Conservation (phyloP, 2,113 vertebrate genomes). For the Chaenocephalus aceratus region DNA sequence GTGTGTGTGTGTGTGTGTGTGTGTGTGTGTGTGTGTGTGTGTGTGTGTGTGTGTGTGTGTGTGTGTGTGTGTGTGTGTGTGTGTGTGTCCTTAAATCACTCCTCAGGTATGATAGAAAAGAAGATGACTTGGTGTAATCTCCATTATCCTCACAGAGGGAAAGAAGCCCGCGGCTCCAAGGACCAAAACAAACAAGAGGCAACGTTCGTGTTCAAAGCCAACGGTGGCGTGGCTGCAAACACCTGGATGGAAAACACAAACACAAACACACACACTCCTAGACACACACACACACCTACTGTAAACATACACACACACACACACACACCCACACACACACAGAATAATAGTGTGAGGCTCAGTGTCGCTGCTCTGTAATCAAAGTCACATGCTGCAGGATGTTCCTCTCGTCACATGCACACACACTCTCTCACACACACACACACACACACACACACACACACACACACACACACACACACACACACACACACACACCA, state of each 20-base stretch:
- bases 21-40: conserved; percentile 2
- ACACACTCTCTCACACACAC: conserved; percentile 21
- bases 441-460: no score
- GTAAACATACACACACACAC: neutral
- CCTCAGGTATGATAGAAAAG: conserved; percentile 62
- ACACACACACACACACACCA: no score
- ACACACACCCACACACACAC: conserved; percentile 41
- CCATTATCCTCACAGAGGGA: conserved; percentile 21
- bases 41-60: no score
- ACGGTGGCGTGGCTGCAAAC: conserved; percentile 39
- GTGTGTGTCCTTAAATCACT: conserved; percentile 51
- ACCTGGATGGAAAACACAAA: conserved; percentile 68
- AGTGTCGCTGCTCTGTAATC: conserved; percentile 70
- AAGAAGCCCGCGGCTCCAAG: conserved; percentile 16
- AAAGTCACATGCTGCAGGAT: conserved; percentile 25
- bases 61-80: no score
- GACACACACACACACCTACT: neutral
- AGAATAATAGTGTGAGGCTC: conserved; percentile 57
- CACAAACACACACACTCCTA: conserved; percentile 31
- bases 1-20: neutral
- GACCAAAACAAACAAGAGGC: conserved; percentile 58
- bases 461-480: no score
- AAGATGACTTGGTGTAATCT: conserved; percentile 61
- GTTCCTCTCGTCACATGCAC: conserved; percentile 27
- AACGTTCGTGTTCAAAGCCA: conserved; percentile 33